Conservation (phyloP, 2,113 vertebrate species). For the Clupea harengus region DNA sequence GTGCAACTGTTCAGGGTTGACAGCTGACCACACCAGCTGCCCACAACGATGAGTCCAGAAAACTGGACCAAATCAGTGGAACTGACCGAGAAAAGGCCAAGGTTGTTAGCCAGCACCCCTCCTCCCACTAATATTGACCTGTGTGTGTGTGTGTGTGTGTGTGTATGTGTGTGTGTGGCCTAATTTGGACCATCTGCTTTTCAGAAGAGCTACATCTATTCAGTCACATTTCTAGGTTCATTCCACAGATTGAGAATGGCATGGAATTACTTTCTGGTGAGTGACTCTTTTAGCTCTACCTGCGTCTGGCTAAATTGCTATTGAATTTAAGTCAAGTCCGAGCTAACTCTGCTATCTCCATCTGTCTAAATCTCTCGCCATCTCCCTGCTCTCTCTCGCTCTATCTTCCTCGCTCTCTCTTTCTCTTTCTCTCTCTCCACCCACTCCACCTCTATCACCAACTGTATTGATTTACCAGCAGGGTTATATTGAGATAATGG, state of each 20-base stretch:
- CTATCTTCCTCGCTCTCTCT: neutral
- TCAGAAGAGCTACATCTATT: neutral
- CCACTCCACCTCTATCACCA: neutral
- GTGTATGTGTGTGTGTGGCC: neutral
- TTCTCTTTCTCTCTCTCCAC: neutral
- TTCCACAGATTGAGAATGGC: neutral
- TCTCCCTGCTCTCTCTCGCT: neutral
- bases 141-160: conserved; percentile 13
- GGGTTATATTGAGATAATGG: neutral
- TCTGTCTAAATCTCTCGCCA: neutral
- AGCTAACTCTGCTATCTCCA: neutral
- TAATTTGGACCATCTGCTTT: neutral
- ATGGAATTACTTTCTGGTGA: neutral
- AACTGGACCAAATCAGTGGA: no score
- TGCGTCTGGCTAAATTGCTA: neutral
- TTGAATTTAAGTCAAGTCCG: neutral
- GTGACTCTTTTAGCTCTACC: neutral
- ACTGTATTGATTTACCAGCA: neutral
- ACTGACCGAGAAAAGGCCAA: no score
- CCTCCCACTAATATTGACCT: neutral
- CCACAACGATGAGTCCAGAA: no score
- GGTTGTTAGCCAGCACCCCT: no score
- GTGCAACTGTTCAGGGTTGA: no score
- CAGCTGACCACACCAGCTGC: no score
- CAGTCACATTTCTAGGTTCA: neutral